phyloP scores from a whole-genome alignment of 1,140 invertebrate genomes.

The Drosophila elegans region DNA sequence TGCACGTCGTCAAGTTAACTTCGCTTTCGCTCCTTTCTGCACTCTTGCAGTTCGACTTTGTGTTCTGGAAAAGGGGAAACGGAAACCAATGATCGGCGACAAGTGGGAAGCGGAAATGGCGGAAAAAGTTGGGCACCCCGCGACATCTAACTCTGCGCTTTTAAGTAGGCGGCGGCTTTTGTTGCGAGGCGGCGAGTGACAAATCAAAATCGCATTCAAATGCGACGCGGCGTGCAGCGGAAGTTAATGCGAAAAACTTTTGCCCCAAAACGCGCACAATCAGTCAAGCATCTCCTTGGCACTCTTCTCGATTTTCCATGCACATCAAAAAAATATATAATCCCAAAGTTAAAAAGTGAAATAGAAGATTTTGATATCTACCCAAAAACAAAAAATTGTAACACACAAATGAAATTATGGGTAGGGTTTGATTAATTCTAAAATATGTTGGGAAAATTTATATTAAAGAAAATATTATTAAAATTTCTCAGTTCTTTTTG shows the following conservation, averaged over 20 bases:
- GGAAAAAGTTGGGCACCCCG: constrained; percentile 57
- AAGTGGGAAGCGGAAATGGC: constrained; percentile 72
- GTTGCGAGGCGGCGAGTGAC: constrained; percentile 77
- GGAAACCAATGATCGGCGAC: constrained; percentile 82
- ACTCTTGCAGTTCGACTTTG: constrained; percentile 35
- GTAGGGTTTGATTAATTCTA: no score
- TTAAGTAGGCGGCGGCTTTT: constrained; percentile 74
- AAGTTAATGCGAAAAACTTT: constrained; percentile 84
- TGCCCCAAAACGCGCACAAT: constrained; percentile 70
- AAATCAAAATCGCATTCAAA: constrained; percentile 83
- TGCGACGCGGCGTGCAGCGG: constrained; percentile 78
- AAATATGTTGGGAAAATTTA: no score
- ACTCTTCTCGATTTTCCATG: neutral
- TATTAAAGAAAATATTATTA: neutral
- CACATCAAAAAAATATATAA: neutral
- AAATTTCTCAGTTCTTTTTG: neutral
- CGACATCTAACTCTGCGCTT: constrained; percentile 52
- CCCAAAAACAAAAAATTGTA: no score
- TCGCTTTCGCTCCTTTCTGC: constrained; percentile 23
- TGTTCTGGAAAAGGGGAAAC: constrained; percentile 33
- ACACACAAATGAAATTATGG: no score
- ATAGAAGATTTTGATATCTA: no score
- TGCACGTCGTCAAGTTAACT: constrained; percentile 68
- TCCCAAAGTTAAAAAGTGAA: no score
- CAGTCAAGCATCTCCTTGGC: constrained; percentile 61